These are phyloP conservation scores for Tigriopus californicus DNA, from an alignment of 2,888 invertebrate species.

Conservation along the genomic window DNA sequence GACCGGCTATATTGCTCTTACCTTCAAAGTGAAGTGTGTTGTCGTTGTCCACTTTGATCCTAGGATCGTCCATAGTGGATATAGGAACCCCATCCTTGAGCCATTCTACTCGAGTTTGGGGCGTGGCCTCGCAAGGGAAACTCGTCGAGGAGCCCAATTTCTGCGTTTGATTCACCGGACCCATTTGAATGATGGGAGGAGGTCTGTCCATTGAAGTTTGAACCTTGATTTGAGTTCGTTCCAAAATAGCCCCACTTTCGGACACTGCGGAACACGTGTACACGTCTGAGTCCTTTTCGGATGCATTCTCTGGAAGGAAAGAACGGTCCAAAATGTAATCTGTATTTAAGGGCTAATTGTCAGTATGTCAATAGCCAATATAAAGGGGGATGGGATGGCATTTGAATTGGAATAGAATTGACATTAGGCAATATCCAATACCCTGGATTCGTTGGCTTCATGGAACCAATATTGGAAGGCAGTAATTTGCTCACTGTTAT, in stretches of 20 bases:
- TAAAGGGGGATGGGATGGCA: too few relatives aligned
- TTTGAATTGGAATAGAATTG: too few relatives aligned
- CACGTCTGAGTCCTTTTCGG: neutral
- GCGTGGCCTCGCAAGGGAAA: slow-evolving; percentile 5
- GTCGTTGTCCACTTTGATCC: neutral
- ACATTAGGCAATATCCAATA: too few relatives aligned
- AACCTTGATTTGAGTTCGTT: neutral
- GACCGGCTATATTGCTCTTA: neutral
- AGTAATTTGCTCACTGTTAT: too few relatives aligned
- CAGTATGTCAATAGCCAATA: too few relatives aligned
- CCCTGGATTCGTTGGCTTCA: too few relatives aligned
- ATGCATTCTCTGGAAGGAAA: too few relatives aligned
- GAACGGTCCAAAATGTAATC: too few relatives aligned
- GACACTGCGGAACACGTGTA: slow-evolving; percentile 4
- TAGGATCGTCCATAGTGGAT: neutral
- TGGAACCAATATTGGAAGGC: too few relatives aligned
- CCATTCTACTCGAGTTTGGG: neutral
- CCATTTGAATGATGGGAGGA: slow-evolving; percentile 11
- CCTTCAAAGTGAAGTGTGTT: slow-evolving; percentile 9
- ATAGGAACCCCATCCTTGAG: slow-evolving; percentile 12
- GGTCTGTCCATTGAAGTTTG: neutral
- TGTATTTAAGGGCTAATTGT: too few relatives aligned
- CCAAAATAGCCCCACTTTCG: slow-evolving; percentile 2
- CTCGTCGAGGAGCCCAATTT: neutral
- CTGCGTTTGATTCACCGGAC: slow-evolving; percentile 12